These are phyloP conservation scores for Poeciliopsis turrubarensis DNA, from an alignment of 2,113 vertebrate species.

Conservation along the genomic window DNA sequence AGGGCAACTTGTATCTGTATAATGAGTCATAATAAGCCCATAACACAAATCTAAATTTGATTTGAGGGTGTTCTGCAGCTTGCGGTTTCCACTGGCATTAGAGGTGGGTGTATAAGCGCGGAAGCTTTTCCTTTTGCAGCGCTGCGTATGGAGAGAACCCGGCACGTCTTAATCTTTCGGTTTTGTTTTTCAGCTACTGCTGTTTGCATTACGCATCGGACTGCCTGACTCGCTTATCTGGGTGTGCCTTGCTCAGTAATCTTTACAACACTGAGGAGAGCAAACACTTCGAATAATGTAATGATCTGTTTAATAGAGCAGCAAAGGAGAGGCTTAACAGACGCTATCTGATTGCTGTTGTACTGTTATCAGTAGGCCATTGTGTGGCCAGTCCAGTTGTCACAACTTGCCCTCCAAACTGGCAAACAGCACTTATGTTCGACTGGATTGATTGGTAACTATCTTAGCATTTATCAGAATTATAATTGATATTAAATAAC, in stretches of 20 bases:
- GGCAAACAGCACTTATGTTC: conserved; percentile 77
- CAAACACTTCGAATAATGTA: conserved; percentile 85
- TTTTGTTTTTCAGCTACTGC: conserved; percentile 78
- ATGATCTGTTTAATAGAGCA: conserved; percentile 85
- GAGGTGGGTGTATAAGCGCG: conserved; percentile 84
- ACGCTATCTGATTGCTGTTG: conserved; percentile 84
- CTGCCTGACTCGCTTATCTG: conserved; percentile 87
- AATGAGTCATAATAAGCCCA: conserved; percentile 84
- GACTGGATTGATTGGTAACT: conserved; percentile 56
- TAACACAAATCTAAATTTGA: conserved; percentile 86
- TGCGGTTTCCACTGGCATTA: conserved; percentile 80
- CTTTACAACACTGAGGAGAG: conserved; percentile 84
- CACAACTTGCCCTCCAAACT: conserved; percentile 71
- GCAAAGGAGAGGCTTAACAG: conserved; percentile 83
- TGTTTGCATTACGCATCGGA: conserved; percentile 68
- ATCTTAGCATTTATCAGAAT: conserved; percentile 7
- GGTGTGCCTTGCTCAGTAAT: conserved; percentile 82
- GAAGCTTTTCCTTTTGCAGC: conserved; percentile 60
- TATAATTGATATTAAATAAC: not conserved
- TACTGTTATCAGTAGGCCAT: conserved; percentile 81
- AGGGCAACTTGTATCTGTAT: conserved; percentile 85
- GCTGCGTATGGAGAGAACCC: conserved; percentile 80
- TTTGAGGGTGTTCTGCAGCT: conserved; percentile 88
- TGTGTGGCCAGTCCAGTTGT: conserved; percentile 80
- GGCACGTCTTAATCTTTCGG: conserved; percentile 73